Evolutionary conservation across 2,113 vertebrate species (phyloP).

Genomic region (Spheniscus mendiculus): DNA sequence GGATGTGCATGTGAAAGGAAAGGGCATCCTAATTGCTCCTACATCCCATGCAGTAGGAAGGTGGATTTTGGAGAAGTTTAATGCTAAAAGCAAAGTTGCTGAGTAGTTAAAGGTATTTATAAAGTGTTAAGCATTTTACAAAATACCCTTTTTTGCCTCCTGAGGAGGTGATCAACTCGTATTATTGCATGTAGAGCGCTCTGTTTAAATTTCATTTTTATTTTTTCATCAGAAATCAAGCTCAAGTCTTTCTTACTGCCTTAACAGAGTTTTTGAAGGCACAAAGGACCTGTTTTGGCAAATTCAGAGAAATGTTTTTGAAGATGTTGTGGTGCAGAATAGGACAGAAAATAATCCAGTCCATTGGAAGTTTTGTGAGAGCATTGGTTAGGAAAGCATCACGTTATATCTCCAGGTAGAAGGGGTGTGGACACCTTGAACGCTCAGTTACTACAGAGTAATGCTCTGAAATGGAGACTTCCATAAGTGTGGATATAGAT

Average conservation of each 20-base stretch:
- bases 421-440: background rate
- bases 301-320: background rate
- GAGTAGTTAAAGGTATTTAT: background rate
- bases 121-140: background rate
- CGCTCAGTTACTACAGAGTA: background rate
- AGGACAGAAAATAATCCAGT: background rate
- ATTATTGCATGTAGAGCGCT: background rate
- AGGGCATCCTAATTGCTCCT: background rate
- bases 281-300: background rate
- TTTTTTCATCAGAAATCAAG: background rate
- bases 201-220: background rate
- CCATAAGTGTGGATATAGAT: background rate
- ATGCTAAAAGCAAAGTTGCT: background rate
- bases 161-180: background rate
- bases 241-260: background rate
- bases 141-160: background rate
- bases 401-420: background rate
- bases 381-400: background rate
- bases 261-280: background rate
- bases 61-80: background rate
- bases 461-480: background rate
- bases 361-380: background rate
- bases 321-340: background rate
- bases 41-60: background rate
- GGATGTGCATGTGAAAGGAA: background rate